Conservation (phyloP, 1,140 invertebrate genomes). For the Drosophila pachea region DNA sequence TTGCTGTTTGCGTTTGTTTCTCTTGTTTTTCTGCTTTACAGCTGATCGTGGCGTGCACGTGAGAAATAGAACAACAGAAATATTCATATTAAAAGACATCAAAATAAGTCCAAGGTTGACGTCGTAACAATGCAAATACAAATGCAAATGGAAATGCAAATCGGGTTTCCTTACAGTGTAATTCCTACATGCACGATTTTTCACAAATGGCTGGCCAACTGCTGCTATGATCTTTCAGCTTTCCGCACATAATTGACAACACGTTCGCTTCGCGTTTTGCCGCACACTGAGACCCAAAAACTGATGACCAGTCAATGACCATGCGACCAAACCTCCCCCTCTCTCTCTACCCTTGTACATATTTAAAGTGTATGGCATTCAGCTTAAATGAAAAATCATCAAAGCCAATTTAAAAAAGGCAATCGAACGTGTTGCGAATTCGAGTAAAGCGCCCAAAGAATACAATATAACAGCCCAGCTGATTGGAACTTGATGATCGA, state of each 20-base stretch:
- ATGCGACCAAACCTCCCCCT: conserved; percentile 6
- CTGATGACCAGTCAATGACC: conserved; percentile 38
- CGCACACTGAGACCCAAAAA: conserved; percentile 15
- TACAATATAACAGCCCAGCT: conserved; percentile 44
- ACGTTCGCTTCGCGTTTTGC: conserved; percentile 22
- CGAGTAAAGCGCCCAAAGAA: conserved; percentile 49
- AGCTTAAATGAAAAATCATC: conserved; percentile 73
- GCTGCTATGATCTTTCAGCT: conserved; percentile 12
- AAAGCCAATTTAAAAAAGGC: conserved; percentile 70
- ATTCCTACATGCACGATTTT: background rate
- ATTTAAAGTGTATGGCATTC: conserved; percentile 50
- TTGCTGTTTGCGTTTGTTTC: conserved; percentile 7
- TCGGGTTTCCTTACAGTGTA: conserved; percentile 9
- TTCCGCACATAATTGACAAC: conserved; percentile 19
- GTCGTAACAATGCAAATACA: conserved; percentile 8
- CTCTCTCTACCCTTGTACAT: conserved; percentile 1
- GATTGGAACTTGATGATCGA: conserved; percentile 33
- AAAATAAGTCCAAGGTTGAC: conserved; percentile 37
- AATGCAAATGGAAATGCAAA: conserved; percentile 13
- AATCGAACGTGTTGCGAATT: conserved; percentile 72
- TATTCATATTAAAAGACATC: conserved; percentile 45
- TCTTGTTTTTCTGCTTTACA: conserved; percentile 14
- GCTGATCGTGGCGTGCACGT: conserved; percentile 43
- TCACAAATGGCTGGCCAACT: background rate
- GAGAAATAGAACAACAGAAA: conserved; percentile 68